A percentile compares a stretch with the other conserved stretches of the same genome.
Conservation (phyloP, 35 echinoderm and acorn worm species). For the Stichopus chloronotus region DNA sequence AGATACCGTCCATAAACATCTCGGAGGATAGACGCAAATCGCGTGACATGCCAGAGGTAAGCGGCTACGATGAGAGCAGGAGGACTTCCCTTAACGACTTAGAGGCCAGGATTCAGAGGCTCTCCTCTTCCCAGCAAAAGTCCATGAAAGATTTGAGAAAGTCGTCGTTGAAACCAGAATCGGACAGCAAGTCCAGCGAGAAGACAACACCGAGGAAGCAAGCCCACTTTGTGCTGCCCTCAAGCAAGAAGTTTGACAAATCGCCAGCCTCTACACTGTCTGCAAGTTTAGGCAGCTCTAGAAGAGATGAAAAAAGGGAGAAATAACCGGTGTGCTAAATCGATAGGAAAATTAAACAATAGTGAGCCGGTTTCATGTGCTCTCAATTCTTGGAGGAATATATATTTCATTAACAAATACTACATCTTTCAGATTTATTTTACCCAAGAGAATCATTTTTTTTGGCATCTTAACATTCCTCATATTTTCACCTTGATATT, state of each 20-base stretch:
- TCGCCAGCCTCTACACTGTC: conserved; percentile 52
- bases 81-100: conserved; percentile 73
- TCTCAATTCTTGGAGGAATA: too few species aligned
- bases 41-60: conserved; percentile 42
- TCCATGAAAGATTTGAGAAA: conserved; percentile 73
- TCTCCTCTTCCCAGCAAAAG: conserved; percentile 65
- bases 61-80: conserved; percentile 58
- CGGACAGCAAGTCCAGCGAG: conserved; percentile 40
- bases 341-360: too few species aligned
- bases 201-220: conserved; percentile 66
- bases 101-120: conserved; percentile 74
- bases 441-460: too few species aligned
- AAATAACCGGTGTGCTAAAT: too few species aligned
- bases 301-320: conserved; percentile 31
- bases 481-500: background rate
- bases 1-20: background rate
- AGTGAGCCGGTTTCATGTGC: too few species aligned
- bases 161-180: conserved; percentile 51
- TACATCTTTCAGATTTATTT: too few species aligned
- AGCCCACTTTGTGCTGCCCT: conserved; percentile 84
- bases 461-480: background rate
- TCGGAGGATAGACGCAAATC: conserved; percentile 41
- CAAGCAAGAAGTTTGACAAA: conserved; percentile 92
- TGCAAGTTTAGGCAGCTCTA: conserved; percentile 44
- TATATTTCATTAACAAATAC: too few species aligned